These are phyloP conservation scores for Hedychridium roseum DNA, from an alignment of 2,888 invertebrate genomes.

Conservation along the genomic window DNA sequence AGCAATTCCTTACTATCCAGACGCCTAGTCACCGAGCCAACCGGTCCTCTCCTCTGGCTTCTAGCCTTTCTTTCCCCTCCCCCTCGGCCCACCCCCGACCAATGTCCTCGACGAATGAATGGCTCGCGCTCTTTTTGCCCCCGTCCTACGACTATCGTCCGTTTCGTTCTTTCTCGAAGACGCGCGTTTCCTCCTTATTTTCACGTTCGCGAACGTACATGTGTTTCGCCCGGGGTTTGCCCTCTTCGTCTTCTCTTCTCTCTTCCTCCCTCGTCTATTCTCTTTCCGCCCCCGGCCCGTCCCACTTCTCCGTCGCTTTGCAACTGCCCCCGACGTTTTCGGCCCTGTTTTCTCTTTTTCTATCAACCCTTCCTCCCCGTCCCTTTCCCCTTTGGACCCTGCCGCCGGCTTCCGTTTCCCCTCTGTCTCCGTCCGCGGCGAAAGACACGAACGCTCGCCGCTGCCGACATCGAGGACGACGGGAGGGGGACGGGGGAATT, in stretches of 20 bases:
- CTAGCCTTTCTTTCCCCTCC: slow-evolving; percentile 1
- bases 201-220: too few relatives aligned
- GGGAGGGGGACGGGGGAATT: slow-evolving; percentile 12
- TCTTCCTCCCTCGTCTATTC: slow-evolving; percentile 8
- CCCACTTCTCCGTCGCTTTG: slow-evolving; percentile 18
- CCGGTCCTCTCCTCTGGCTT: slow-evolving; percentile 14
- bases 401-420: slow-evolving; percentile 1
- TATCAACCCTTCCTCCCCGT: too few relatives aligned
- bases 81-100: slow-evolving; percentile 10
- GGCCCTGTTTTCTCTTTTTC: too few relatives aligned
- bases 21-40: slow-evolving; percentile 15
- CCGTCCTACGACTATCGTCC: background rate
- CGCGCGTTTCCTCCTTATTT: background rate
- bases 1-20: slow-evolving; percentile 33
- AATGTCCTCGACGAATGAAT: slow-evolving; percentile 29
- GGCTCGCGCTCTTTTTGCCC: slow-evolving; percentile 21
- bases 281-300: slow-evolving; percentile 1
- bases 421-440: slow-evolving; percentile 1
- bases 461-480: too few relatives aligned
- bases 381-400: slow-evolving; percentile 9
- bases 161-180: slow-evolving; percentile 18
- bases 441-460: slow-evolving; percentile 12
- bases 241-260: slow-evolving; percentile 2
- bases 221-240: slow-evolving; percentile 4
- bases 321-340: too few relatives aligned